Conservation (phyloP, 2,888 invertebrate species). For the Leptopilina myrica region DNA sequence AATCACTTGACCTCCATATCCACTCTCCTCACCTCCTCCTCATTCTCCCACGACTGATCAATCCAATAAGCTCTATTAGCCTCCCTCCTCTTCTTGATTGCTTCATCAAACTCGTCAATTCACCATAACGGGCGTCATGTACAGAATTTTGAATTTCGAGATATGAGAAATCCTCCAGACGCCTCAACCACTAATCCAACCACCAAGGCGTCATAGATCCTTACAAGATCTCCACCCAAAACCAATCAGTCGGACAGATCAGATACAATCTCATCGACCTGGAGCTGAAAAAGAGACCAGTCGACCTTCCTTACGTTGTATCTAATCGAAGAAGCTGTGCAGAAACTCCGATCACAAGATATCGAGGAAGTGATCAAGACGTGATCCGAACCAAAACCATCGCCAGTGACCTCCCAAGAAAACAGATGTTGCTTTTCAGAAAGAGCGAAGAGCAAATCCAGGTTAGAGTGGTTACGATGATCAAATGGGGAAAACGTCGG, state of each 20-base stretch:
- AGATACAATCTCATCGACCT: background rate
- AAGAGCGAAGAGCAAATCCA: background rate
- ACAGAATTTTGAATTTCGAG: background rate
- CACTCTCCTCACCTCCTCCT: background rate
- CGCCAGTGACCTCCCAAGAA: too few relatives aligned
- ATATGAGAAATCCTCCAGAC: background rate
- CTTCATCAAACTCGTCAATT: background rate
- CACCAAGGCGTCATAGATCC: background rate
- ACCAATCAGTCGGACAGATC: background rate
- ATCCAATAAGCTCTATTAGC: background rate
- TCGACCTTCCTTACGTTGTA: background rate
- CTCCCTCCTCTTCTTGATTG: background rate
- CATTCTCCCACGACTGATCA: background rate
- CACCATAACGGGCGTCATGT: background rate
- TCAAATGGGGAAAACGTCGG: background rate
- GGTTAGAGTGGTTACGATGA: background rate
- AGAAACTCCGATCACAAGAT: background rate
- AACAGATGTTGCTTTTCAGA: too few relatives aligned
- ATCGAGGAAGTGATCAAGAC: background rate
- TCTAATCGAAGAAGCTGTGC: background rate
- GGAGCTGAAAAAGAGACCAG: background rate
- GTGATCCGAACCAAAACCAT: background rate
- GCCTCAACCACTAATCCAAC: background rate
- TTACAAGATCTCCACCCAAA: background rate
- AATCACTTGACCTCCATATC: background rate